phyloP scores from a whole-genome alignment of 2,888 invertebrate genomes.

The Iselma pallidipennis region DNA sequence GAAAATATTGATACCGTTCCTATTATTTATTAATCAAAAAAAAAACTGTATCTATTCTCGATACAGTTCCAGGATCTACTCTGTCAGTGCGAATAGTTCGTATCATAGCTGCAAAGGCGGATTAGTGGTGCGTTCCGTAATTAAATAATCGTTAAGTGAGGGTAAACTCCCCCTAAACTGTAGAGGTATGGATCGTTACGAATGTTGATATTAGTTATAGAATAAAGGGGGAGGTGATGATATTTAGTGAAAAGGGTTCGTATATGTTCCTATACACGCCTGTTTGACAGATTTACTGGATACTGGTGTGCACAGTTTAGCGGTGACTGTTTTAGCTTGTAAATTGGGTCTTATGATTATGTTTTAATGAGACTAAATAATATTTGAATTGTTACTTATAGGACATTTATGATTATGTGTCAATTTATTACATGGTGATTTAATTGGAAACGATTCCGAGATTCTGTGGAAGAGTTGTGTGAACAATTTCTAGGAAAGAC shows the following conservation, averaged over 20 bases:
- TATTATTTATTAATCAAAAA: too few species aligned
- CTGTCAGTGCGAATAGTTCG: too few species aligned
- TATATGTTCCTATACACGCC: constrained; percentile 20
- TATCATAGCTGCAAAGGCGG: background rate
- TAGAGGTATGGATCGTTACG: background rate
- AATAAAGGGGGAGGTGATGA: background rate
- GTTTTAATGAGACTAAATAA: background rate
- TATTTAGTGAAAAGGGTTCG: constrained; percentile 22
- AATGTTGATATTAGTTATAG: background rate
- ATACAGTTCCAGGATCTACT: too few species aligned
- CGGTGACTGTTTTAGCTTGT: background rate
- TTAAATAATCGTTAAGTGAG: background rate
- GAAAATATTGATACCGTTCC: background rate
- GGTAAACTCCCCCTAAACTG: background rate
- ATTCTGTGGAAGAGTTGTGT: too few species aligned
- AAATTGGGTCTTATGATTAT: background rate
- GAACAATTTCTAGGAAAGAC: background rate
- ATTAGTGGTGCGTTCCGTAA: background rate
- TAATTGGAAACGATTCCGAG: too few species aligned
- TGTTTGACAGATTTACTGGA: constrained; percentile 28
- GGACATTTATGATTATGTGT: too few species aligned
- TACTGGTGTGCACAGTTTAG: too few species aligned
- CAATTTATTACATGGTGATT: too few species aligned
- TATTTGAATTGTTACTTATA: too few species aligned
- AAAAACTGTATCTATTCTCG: too few species aligned